Percentiles rank a stretch among this genome's conserved stretches.
Evolutionary conservation across 2,888 invertebrate genomes (phyloP).

Genomic region (Mesochorus sp.): DNA sequence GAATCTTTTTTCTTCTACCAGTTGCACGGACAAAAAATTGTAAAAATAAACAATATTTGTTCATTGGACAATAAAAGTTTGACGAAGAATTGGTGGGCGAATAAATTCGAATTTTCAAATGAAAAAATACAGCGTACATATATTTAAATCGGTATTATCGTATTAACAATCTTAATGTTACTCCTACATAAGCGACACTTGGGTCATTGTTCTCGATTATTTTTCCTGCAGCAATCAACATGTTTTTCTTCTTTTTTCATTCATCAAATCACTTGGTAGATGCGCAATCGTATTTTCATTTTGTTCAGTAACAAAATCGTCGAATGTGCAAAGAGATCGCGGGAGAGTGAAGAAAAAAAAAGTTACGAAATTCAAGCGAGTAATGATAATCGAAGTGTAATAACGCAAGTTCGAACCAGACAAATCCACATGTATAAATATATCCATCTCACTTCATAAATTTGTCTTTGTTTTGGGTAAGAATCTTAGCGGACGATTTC

Average conservation of each 20-base stretch:
- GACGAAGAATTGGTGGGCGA: no score
- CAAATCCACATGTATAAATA: no score
- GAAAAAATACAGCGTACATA: slow-evolving; percentile 30
- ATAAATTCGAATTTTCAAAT: slow-evolving; percentile 6
- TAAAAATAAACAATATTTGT: neutral
- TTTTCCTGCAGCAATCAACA: neutral
- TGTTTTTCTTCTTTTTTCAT: neutral
- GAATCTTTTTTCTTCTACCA: neutral
- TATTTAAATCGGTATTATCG: slow-evolving; percentile 14
- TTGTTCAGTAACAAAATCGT: no score
- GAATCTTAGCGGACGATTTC: slow-evolving; percentile 96
- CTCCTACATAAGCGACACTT: slow-evolving; percentile 15
- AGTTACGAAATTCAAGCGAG: no score
- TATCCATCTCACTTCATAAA: slow-evolving; percentile 89
- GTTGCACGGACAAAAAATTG: slow-evolving; percentile 5
- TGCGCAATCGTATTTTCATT: no score
- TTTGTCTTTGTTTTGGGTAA: slow-evolving; percentile 94
- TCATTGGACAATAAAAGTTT: slow-evolving; percentile 4
- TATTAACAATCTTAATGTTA: slow-evolving; percentile 46
- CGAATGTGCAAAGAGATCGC: no score
- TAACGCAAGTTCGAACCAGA: no score
- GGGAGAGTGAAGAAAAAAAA: neutral
- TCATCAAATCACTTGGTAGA: neutral
- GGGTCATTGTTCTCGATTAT: slow-evolving; percentile 4
- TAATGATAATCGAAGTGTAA: no score